Base-by-base conservation (phyloP, 2,888 invertebrate genomes). In the Hydriomena furcata region DNA sequence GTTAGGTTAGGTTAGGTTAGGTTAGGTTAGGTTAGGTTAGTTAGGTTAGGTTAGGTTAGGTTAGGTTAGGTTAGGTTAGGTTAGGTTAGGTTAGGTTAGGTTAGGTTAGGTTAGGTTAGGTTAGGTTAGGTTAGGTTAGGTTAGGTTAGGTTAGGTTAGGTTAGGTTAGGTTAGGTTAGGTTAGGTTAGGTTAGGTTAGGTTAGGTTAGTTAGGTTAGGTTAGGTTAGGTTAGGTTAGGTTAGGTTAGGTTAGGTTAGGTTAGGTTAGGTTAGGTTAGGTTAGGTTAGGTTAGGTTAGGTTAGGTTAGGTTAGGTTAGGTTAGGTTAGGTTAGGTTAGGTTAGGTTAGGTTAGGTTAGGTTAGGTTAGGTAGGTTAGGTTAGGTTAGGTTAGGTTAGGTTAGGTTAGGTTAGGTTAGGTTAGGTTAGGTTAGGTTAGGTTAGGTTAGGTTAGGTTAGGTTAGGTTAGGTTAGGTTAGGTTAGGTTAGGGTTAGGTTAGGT, bases 251-350 rank as follows among this genome's bases (percentile, higher is more conserved):
- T 55, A 57, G 58, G 61, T 55, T 55, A 52, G 44, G 52, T 52
- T 49, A 52, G 56, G 52, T 51, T 52, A 56, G 55, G 58, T 53
- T 51, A 57, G 60, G 60, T 57, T 57, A 54, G 60, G 60, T 53
- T 55, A 60, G 57, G 60, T 55, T 55, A 58, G 60, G 60, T 58
- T 58, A 60, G 60, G 60, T 55, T 58, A 58, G 60, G 60, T 58
- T 58, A 60, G 60, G 59, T 56, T 56, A 59, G 41, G 41, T 41
- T 41, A 41, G 40, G 41, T 41, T 41, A 41, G 41, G 41, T 41
- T 41, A 40, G 40, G 40, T 40, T 30, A 30, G 30, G 30, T 30
- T 30, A 30, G 36, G 36, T 36, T 36, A 36, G 36, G 36, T 36
- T 36, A 36, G 36, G 36, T 36, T 36, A 24, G 36, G 36, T 36